Evolutionary conservation across 2,888 invertebrate genomes (phyloP).

Genomic region (Acanthoscelides obtectus): DNA sequence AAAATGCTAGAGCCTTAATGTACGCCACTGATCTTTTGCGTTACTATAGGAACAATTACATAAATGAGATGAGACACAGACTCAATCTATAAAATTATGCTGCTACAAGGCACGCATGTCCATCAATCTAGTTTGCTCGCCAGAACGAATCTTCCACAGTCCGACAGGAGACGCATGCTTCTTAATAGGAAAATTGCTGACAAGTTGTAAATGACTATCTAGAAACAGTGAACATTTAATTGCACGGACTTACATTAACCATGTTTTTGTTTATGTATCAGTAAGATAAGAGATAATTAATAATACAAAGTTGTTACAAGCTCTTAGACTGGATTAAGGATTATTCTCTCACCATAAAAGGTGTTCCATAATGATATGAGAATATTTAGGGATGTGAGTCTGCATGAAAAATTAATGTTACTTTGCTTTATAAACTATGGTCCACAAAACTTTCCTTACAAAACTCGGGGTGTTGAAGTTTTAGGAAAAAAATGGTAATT

Average conservation of each 20-base stretch:
- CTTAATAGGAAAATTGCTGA: not conserved
- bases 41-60: not conserved
- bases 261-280: not conserved
- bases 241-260: not conserved
- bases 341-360: too few species aligned
- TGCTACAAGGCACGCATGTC: not conserved
- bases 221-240: not conserved
- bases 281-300: too few species aligned
- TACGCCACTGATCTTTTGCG: not conserved
- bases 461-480: too few species aligned
- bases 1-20: too few species aligned
- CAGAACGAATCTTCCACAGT: not conserved
- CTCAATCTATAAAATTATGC: not conserved
- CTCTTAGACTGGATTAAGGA: too few species aligned
- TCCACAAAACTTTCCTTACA: too few species aligned
- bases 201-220: not conserved
- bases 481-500: too few species aligned
- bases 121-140: not conserved
- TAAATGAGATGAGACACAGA: not conserved
- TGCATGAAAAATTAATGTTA: too few species aligned
- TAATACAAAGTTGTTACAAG: too few species aligned
- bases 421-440: too few species aligned
- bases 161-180: not conserved
- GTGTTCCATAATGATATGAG: too few species aligned
- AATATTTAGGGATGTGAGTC: too few species aligned